Evolutionary conservation across 2,888 invertebrate species (phyloP).

Genomic region (Caenorhabditis sp.): DNA sequence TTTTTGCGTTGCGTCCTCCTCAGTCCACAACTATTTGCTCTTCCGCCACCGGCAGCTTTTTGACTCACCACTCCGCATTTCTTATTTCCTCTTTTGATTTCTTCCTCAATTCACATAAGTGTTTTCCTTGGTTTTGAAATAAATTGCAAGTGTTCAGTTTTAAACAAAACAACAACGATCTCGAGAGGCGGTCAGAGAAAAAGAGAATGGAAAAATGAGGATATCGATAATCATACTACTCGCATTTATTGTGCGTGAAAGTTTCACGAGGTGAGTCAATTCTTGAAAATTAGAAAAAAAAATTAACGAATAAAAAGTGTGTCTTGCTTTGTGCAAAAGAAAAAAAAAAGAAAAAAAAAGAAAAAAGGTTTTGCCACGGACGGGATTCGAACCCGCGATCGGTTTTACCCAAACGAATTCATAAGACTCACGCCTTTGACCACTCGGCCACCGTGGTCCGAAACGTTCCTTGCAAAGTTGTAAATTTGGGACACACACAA

Average conservation of each 20-base stretch:
- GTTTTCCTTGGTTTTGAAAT: constrained; percentile 27
- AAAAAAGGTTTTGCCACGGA: neutral
- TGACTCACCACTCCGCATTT: constrained; percentile 23
- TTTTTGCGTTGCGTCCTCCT: constrained; percentile 46
- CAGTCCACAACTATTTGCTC: constrained; percentile 54
- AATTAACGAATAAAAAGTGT: too few relatives aligned
- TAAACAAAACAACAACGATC: constrained; percentile 24
- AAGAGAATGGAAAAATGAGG: constrained; percentile 55
- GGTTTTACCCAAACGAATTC: neutral
- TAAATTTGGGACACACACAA: neutral
- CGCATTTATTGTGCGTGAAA: constrained; percentile 25
- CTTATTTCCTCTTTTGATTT: constrained; percentile 55
- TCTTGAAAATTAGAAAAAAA: too few relatives aligned
- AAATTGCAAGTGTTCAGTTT: neutral
- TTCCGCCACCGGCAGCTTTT: constrained; percentile 53
- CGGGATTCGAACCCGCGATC: constrained; percentile 5
- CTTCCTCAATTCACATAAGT: neutral
- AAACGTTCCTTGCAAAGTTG: neutral
- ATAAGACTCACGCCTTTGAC: neutral
- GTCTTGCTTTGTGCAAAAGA: neutral
- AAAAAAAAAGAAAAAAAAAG: neutral
- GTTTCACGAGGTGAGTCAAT: constrained; percentile 16
- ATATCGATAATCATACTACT: constrained; percentile 32
- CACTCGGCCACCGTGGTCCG: constrained; percentile 13
- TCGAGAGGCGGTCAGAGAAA: constrained; percentile 36